A percentile compares a stretch with the other conserved stretches of the same genome.
Conservation (phyloP, 30 jellyfish, hydroid and myxozoan species). For the Rhopilema esculentum region DNA sequence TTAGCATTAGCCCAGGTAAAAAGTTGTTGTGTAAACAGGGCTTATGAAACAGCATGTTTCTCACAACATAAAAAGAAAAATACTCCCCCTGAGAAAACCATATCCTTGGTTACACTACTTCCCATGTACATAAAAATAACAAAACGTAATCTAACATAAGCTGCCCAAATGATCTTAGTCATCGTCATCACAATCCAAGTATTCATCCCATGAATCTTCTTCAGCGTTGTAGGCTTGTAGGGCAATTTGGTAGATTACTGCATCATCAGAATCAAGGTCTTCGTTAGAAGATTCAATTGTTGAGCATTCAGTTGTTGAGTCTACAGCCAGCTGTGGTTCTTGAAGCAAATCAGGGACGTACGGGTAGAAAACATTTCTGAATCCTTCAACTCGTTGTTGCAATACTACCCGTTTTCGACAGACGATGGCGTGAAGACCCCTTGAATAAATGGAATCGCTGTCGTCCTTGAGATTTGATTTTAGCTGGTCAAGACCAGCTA, state of each 20-base stretch:
- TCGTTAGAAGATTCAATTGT: background rate
- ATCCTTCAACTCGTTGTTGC: conserved; percentile 21
- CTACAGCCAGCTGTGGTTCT: conserved; percentile 1
- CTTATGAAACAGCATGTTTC: background rate
- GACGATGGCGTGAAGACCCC: conserved; percentile 10
- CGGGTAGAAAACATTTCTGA: conserved; percentile 4
- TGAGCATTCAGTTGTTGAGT: background rate
- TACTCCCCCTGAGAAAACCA: background rate
- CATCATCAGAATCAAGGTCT: conserved; percentile 5
- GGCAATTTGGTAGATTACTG: conserved; percentile 18
- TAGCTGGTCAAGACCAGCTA: background rate
- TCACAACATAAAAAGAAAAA: background rate
- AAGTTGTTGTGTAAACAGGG: background rate
- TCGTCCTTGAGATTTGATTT: background rate
- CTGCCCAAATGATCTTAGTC: background rate
- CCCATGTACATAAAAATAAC: background rate
- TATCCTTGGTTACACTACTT: background rate
- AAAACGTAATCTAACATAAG: background rate
- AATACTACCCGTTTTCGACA: conserved; percentile 2
- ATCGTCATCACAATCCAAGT: conserved; percentile 2
- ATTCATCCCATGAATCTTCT: conserved; percentile 20
- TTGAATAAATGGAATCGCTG: background rate
- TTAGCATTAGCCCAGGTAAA: background rate
- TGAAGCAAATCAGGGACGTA: conserved; percentile 6
- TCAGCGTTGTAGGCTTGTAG: conserved; percentile 12